Evolutionary conservation across 2,113 vertebrate species (phyloP).

Genomic region (Neolamprologus tretocephalus): DNA sequence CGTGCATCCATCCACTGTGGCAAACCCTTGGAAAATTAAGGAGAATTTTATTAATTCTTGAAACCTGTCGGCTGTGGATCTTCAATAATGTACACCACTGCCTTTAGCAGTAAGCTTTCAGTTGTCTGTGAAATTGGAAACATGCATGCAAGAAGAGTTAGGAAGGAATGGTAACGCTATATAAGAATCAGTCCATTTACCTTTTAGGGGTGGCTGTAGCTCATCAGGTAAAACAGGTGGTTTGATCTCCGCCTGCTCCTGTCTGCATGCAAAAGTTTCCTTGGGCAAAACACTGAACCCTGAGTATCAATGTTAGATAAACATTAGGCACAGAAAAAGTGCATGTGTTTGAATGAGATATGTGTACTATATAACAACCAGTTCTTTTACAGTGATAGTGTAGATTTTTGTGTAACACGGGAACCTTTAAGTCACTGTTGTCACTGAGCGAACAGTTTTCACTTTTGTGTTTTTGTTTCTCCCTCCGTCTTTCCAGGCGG

Average conservation of each 20-base stretch:
- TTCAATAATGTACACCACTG: background rate
- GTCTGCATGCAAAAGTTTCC: background rate
- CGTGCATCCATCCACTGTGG: background rate
- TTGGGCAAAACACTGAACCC: background rate
- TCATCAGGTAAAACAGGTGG: background rate
- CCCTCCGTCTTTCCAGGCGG: slow-evolving; percentile 60
- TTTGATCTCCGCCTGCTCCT: background rate
- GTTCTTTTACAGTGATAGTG: background rate
- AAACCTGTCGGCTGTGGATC: background rate
- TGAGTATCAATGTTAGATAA: background rate
- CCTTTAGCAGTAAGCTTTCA: background rate
- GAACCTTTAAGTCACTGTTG: background rate
- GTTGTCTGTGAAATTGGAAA: background rate
- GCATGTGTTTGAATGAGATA: background rate
- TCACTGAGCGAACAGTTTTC: background rate
- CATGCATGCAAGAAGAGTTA: background rate
- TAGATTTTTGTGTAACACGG: background rate
- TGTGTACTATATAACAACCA: background rate
- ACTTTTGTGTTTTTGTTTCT: background rate
- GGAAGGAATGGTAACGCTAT: background rate
- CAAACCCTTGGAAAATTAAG: background rate
- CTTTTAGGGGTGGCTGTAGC: background rate
- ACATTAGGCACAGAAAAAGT: background rate
- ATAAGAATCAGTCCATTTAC: background rate
- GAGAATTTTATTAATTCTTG: background rate